phyloP scores from a whole-genome alignment of 2,113 vertebrate genomes.

The Peromyscus maniculatus region DNA sequence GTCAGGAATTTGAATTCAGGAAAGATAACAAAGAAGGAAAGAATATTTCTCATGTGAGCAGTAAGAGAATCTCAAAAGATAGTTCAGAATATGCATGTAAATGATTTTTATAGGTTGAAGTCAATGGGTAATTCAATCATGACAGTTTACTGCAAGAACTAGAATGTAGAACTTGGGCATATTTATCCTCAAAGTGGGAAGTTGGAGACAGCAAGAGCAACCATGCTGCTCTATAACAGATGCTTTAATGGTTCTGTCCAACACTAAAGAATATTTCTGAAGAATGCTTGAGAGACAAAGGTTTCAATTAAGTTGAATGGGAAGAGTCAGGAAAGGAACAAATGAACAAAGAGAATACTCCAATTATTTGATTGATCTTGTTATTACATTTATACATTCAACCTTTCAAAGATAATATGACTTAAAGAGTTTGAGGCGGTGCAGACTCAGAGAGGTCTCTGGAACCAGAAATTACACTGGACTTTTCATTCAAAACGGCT shows the following conservation, averaged over 20 bases:
- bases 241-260: slow-evolving; percentile 26
- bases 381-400: slow-evolving; percentile 30
- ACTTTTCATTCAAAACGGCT: slow-evolving; percentile 1
- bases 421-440: slow-evolving; percentile 29
- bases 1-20: not conserved
- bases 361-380: slow-evolving; percentile 27
- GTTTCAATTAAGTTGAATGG: slow-evolving; percentile 34
- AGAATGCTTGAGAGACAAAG: not conserved
- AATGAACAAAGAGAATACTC: slow-evolving; percentile 16
- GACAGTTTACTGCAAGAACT: slow-evolving; percentile 16
- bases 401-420: slow-evolving; percentile 20
- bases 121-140: slow-evolving; percentile 45
- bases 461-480: slow-evolving; percentile 17
- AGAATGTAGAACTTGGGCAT: not conserved
- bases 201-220: not conserved
- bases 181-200: not conserved
- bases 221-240: not conserved
- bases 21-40: slow-evolving; percentile 25
- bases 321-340: not conserved
- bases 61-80: slow-evolving; percentile 17
- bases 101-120: not conserved
- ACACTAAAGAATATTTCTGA: slow-evolving; percentile 41
- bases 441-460: not conserved
- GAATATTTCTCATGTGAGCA: not conserved
- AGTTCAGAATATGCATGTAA: slow-evolving; percentile 2